Percentiles rank a stretch among this genome's conserved stretches.
Conservation (phyloP, 2,113 vertebrate species). For the Brachionichthys hirsutus region DNA sequence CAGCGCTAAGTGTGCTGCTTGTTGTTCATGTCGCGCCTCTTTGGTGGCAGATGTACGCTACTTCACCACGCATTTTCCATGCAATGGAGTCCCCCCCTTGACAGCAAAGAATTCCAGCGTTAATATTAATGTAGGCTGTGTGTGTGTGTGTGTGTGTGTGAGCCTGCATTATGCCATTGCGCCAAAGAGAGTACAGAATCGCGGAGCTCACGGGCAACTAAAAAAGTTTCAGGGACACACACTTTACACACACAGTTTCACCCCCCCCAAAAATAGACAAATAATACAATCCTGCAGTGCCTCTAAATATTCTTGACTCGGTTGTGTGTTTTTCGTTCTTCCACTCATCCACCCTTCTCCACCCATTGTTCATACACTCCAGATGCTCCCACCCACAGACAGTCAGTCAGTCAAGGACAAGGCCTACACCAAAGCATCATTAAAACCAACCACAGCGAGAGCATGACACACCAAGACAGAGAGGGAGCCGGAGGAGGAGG, state of each 20-base stretch:
- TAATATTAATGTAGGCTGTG: conserved; percentile 61
- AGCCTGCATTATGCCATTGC: conserved; percentile 34
- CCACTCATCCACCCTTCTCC: conserved; percentile 52
- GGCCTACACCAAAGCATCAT: conserved; percentile 61
- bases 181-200: conserved; percentile 27
- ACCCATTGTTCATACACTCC: conserved; percentile 63
- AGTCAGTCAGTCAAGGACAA: conserved; percentile 58
- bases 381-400: conserved; percentile 70
- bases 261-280: background rate
- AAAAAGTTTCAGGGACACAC: conserved; percentile 16
- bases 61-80: conserved; percentile 52
- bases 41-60: conserved; percentile 39
- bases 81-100: conserved; percentile 27
- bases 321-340: conserved; percentile 54
- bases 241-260: conserved; percentile 20
- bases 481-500: conserved; percentile 1
- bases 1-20: conserved; percentile 45
- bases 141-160: conserved; percentile 29
- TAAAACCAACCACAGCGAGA: conserved; percentile 64
- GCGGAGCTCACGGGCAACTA: conserved; percentile 22
- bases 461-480: conserved; percentile 53
- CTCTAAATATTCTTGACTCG: conserved; percentile 22
- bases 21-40: conserved; percentile 47
- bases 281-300: conserved; percentile 16
- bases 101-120: conserved; percentile 45